phyloP scores from a whole-genome alignment of 2,888 invertebrate species.

The Pilophorus perplexus region DNA sequence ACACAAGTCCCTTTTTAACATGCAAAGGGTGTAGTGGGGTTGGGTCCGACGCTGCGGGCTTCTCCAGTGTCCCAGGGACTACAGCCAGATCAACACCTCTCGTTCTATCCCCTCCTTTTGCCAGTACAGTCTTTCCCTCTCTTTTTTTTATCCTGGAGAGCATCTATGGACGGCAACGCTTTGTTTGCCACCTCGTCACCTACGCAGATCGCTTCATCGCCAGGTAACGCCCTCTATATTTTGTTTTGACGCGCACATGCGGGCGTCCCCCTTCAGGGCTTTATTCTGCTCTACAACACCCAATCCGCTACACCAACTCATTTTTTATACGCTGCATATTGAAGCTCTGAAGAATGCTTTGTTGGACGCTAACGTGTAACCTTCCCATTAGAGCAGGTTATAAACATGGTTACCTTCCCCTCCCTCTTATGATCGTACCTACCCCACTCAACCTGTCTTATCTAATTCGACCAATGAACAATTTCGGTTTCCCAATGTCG shows the following conservation, averaged over 20 bases:
- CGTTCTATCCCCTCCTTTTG: slow-evolving; percentile 29
- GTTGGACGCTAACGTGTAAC: too few species aligned
- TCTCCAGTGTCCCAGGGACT: slow-evolving; percentile 50
- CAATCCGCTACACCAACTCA: too few species aligned
- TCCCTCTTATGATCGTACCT: too few species aligned
- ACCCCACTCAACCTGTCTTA: too few species aligned
- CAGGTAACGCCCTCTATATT: slow-evolving; percentile 19
- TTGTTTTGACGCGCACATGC: too few species aligned
- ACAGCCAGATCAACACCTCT: slow-evolving; percentile 50
- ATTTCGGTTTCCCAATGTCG: too few species aligned
- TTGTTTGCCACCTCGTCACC: slow-evolving; percentile 18
- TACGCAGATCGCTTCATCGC: slow-evolving; percentile 1
- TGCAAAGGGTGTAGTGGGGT: slow-evolving; percentile 49
- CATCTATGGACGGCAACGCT: not conserved
- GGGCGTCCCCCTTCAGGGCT: too few species aligned
- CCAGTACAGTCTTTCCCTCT: slow-evolving; percentile 47
- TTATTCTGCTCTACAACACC: too few species aligned
- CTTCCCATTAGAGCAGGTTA: too few species aligned
- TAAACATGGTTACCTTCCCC: not conserved
- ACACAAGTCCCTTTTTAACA: slow-evolving; percentile 51
- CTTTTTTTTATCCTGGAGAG: slow-evolving; percentile 36
- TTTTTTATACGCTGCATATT: too few species aligned
- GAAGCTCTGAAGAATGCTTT: too few species aligned
- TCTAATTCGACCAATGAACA: too few species aligned
- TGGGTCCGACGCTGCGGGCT: slow-evolving; percentile 49